Base-by-base conservation (phyloP, 2,888 invertebrate genomes). In the Acleris literana region DNA sequence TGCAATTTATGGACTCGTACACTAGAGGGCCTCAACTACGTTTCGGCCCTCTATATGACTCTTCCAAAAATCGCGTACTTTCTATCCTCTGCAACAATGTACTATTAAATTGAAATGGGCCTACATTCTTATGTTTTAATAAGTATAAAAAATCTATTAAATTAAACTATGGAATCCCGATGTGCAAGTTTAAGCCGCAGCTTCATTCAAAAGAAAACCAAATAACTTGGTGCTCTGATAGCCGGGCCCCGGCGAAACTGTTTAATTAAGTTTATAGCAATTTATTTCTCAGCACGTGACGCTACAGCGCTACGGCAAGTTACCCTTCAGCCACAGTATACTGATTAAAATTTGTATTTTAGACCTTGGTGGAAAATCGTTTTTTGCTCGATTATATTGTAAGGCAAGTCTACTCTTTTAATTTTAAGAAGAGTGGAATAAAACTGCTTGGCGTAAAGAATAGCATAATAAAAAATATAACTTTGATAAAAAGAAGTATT, bases 241-340 rank as follows among this genome's bases (percentile, higher is more conserved):
- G 17, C 56, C 22, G 16, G 49, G n/a, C 39, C 58, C 56, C 57
- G 44, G 56, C 72, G 66, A 70, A 78, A 80, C 79, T 85, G 82
- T 83, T 79, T 88, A 87, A 88, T 87, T 85, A 84, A 85, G 79
- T 85, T 83, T 76, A 77, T 81, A 79, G 76, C 82, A 85, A 84
- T 86, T 88, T 84, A 84, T 86, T 83, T 81, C 68, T 68, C 62
- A 76, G 82, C 80, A 85, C 87, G 87, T 87, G 85, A 84, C 80
- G 74, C 70, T 74, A 74, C 73, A 70, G 72, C 75, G 48, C 51
- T 53, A 58, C 25, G 46, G 64, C 77, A 75, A 79, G 77, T 79
- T 79, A 71, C 71, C 59, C 59, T 68, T 74, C 71, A 72, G 74
- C 71, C 74, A 65, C 63, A 64, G 72, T 71, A 68, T 20, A 56